These are phyloP conservation scores for Brenthis ino DNA, from an alignment of 2,888 invertebrate genomes.

Conservation along the genomic window DNA sequence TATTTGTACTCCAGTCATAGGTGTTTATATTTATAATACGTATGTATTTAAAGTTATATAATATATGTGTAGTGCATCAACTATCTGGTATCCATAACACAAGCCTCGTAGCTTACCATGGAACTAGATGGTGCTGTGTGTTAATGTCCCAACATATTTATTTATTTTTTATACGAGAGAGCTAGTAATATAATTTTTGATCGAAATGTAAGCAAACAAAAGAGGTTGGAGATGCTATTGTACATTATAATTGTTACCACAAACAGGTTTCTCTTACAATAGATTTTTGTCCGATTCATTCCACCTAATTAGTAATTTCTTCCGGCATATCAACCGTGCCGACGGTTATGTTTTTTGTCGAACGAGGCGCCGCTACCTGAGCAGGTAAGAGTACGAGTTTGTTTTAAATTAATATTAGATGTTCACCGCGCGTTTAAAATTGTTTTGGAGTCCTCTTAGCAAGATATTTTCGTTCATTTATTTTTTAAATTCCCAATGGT, in stretches of 20 bases:
- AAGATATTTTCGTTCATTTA: background rate
- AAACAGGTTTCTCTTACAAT: constrained; percentile 16
- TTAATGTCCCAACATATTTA: no score
- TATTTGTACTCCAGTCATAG: no score
- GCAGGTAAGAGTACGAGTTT: constrained; percentile 30
- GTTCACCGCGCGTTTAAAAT: constrained; percentile 17
- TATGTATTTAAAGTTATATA: no score
- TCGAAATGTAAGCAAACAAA: background rate
- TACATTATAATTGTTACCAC: background rate
- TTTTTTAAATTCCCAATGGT: background rate
- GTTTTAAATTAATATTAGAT: constrained; percentile 30
- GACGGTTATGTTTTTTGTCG: constrained; percentile 25
- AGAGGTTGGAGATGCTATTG: background rate
- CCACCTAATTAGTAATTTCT: constrained; percentile 37
- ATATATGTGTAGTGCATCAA: no score
- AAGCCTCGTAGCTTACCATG: no score
- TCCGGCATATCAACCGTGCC: constrained; percentile 23
- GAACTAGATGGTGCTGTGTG: no score
- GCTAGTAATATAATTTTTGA: no score
- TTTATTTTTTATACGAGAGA: no score
- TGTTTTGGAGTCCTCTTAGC: constrained; percentile 13
- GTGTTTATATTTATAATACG: no score
- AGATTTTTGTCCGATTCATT: constrained; percentile 28
- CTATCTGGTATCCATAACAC: no score
- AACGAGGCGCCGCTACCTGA: constrained; percentile 36